phyloP scores from a whole-genome alignment of 2,888 invertebrate species.

The Adelphocoris suturalis region DNA sequence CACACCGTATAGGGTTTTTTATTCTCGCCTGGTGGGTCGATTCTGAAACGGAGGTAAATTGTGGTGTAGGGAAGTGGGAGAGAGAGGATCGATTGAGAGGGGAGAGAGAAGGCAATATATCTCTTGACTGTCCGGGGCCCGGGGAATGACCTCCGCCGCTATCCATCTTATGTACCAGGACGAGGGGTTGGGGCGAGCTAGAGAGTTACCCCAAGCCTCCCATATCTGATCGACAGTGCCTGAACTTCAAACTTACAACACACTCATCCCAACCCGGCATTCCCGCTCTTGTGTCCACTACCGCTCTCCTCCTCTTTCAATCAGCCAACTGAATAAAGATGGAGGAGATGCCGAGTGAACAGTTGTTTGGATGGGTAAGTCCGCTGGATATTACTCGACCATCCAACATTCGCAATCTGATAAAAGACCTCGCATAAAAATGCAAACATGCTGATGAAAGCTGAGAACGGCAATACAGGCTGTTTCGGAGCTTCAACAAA shows the following conservation, averaged over 20 bases:
- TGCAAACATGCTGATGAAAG: slow-evolving; percentile 34
- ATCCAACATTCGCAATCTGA: slow-evolving; percentile 25
- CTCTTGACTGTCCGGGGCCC: slow-evolving; percentile 69
- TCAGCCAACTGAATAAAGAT: slow-evolving; percentile 56
- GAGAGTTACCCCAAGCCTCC: slow-evolving; percentile 61
- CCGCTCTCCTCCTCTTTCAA: slow-evolving; percentile 44
- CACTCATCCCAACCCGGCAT: slow-evolving; percentile 43
- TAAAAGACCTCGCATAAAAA: slow-evolving; percentile 30
- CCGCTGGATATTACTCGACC: slow-evolving; percentile 18
- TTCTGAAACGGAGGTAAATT: slow-evolving; percentile 67
- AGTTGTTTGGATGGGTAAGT: slow-evolving; percentile 44
- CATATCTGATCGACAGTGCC: slow-evolving; percentile 64
- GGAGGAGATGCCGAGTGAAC: slow-evolving; percentile 34
- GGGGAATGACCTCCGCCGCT: slow-evolving; percentile 71
- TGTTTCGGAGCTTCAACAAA: slow-evolving; percentile 6
- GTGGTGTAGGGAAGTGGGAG: slow-evolving; percentile 55
- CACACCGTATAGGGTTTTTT: slow-evolving; percentile 46
- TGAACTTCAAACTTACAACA: slow-evolving; percentile 59
- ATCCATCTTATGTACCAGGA: slow-evolving; percentile 70
- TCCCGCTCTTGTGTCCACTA: slow-evolving; percentile 13
- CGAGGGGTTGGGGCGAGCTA: slow-evolving; percentile 44
- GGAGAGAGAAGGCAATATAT: slow-evolving; percentile 70
- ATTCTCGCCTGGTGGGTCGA: slow-evolving; percentile 56
- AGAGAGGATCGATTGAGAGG: slow-evolving; percentile 67
- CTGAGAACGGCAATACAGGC: neutral